Evolutionary conservation across 2,797 vertebrate species (phyloP).

Genomic region (Prunella strophiata): DNA sequence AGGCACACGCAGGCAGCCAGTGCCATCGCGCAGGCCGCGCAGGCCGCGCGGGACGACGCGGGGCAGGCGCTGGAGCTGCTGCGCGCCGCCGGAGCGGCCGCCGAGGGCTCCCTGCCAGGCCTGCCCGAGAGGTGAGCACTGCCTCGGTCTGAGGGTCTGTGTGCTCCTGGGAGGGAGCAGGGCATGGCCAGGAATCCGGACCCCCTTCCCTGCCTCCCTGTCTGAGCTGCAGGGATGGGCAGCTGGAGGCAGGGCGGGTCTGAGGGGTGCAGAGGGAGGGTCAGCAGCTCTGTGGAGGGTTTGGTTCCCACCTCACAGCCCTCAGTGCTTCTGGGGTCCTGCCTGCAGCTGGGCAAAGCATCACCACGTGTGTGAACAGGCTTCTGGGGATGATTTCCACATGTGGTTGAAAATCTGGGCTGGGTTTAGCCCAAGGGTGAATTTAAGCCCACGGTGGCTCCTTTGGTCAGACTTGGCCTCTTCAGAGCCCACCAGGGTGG

Average conservation of each 20-base stretch:
- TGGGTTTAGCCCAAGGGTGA: not conserved
- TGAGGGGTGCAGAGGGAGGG: not conserved
- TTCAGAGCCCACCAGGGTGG: rapidly evolving
- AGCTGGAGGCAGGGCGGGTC: rapidly evolving
- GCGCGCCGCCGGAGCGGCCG: not conserved
- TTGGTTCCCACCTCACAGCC: not conserved
- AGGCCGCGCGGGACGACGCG: conserved; percentile 67
- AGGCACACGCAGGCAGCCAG: conserved; percentile 82
- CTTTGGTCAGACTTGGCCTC: not conserved
- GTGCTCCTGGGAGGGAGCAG: rapidly evolving
- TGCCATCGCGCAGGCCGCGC: conserved; percentile 67
- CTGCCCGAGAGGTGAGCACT: conserved; percentile 75
- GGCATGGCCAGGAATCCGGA: rapidly evolving
- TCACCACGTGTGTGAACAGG: rapidly evolving
- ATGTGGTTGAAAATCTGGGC: not conserved
- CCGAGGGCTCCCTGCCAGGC: not conserved
- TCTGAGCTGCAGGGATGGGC: not conserved
- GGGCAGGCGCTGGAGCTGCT: conserved; percentile 76
- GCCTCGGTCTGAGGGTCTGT: rapidly evolving
- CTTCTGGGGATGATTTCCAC: not conserved
- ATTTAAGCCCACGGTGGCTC: not conserved
- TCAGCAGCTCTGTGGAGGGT: not conserved
- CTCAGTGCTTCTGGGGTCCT: rapidly evolving
- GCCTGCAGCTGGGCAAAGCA: not conserved
- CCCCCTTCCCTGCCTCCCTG: not conserved